Evolutionary conservation across 2,113 vertebrate genomes (phyloP).

Genomic region (Caranx melampygus): DNA sequence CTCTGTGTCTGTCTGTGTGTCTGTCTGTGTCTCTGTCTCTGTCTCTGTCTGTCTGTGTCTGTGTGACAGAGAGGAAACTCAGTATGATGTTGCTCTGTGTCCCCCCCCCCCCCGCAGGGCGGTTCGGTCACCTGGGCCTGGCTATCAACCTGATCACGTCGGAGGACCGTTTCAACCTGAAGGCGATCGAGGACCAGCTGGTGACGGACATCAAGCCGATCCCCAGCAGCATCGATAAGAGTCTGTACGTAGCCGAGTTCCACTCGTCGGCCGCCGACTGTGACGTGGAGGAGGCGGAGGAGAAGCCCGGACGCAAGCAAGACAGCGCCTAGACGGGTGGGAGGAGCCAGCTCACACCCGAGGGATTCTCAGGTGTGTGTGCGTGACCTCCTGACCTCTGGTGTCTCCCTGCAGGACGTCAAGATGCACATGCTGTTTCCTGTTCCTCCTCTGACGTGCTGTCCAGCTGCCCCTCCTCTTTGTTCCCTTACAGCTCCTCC

Average conservation of each 20-base stretch:
- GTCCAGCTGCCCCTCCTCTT: no score
- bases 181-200: slow-evolving; percentile 83
- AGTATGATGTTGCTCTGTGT: no score
- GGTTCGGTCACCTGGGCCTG: slow-evolving; percentile 82
- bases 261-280: slow-evolving; percentile 66
- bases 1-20: no score
- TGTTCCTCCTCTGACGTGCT: no score
- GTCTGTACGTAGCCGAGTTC: slow-evolving; percentile 82
- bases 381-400: no score
- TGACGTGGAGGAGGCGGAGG: slow-evolving; percentile 73
- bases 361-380: no score
- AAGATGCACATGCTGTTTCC: no score
- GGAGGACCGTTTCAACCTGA: slow-evolving; percentile 83
- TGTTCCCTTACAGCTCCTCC: slow-evolving; percentile 27
- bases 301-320: slow-evolving; percentile 57
- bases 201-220: slow-evolving; percentile 85
- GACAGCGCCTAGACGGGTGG: slow-evolving; percentile 69
- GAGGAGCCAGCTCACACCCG: background rate
- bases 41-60: background rate
- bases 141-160: slow-evolving; percentile 84
- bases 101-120: slow-evolving; percentile 55
- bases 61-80: background rate
- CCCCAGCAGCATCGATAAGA: slow-evolving; percentile 82
- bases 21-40: background rate
- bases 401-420: no score